Percentiles rank a stretch among this genome's conserved stretches.
These are phyloP conservation scores for Poeciliopsis paucimaculata DNA, from an alignment of 2,797 vertebrate species.

Conservation along the genomic window DNA sequence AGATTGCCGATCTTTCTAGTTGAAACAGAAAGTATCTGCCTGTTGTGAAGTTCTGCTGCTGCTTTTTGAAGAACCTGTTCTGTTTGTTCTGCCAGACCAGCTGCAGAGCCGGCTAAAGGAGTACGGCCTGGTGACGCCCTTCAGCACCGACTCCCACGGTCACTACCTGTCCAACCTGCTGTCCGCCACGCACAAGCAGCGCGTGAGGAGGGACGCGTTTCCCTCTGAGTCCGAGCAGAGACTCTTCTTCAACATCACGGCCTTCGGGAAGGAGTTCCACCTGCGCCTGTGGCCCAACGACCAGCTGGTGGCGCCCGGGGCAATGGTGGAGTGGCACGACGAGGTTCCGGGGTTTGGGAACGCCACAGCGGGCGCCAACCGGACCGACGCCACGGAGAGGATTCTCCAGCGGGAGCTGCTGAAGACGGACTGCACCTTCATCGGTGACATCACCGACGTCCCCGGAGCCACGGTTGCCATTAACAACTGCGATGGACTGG, in stretches of 20 bases:
- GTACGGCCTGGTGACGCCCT: conserved; percentile 89
- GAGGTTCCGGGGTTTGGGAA: conserved; percentile 65
- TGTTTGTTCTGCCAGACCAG: conserved; percentile 72
- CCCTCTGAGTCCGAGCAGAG: conserved; percentile 55
- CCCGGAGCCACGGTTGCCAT: conserved; percentile 93
- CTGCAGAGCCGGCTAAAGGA: conserved; percentile 80
- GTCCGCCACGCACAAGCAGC: conserved; percentile 88
- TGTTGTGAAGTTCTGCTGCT: not conserved
- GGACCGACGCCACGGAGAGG: conserved; percentile 59
- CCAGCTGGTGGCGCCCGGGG: conserved; percentile 86
- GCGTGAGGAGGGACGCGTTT: conserved; percentile 81
- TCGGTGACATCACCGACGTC: conserved; percentile 92
- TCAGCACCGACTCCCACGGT: conserved; percentile 90
- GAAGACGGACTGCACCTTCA: conserved; percentile 91
- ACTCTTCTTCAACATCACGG: conserved; percentile 93
- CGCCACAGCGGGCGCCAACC: conserved; percentile 27
- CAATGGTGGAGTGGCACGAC: conserved; percentile 92
- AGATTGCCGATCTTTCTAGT: too few species aligned
- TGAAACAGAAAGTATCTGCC: not conserved
- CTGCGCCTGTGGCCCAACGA: conserved; percentile 89
- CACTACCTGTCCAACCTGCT: conserved; percentile 90
- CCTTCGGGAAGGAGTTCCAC: conserved; percentile 93
- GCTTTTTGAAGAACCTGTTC: not conserved
- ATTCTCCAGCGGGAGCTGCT: conserved; percentile 87
- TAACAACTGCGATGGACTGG: conserved; percentile 99